A percentile compares a stretch with the other conserved stretches of the same genome.
Conservation (phyloP, 2,888 invertebrate genomes). For the Apodemia hepburni region DNA sequence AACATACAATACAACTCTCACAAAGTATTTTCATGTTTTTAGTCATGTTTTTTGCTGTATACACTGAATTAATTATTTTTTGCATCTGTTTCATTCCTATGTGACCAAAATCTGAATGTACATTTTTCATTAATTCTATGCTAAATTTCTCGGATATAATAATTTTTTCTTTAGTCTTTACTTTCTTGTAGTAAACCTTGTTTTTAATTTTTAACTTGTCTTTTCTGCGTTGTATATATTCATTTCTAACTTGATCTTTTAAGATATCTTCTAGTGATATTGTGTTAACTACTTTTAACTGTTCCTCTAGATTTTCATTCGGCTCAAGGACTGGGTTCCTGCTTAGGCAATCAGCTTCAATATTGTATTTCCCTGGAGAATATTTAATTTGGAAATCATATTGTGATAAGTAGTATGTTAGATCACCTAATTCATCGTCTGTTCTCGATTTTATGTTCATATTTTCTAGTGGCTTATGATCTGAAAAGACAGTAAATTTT, state of each 20-base stretch:
- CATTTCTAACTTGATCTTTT: slow-evolving; percentile 28
- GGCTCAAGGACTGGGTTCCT: slow-evolving; percentile 29
- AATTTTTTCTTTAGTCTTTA: slow-evolving; percentile 27
- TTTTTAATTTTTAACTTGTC: slow-evolving; percentile 23
- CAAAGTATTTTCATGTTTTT: slow-evolving; percentile 27
- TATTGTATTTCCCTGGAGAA: slow-evolving; percentile 24
- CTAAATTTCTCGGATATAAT: slow-evolving; percentile 29
- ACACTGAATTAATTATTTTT: slow-evolving; percentile 25
- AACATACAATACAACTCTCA: slow-evolving; percentile 12
- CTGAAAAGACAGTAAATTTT: too few relatives aligned
- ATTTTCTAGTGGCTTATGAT: slow-evolving; percentile 19
- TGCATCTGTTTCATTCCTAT: slow-evolving; percentile 32
- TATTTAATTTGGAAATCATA: slow-evolving; percentile 24
- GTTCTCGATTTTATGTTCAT: slow-evolving; percentile 34
- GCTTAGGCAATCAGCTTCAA: slow-evolving; percentile 33
- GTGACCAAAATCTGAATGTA: slow-evolving; percentile 27
- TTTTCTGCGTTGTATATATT: slow-evolving; percentile 25
- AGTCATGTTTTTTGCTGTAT: slow-evolving; percentile 29
- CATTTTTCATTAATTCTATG: slow-evolving; percentile 24
- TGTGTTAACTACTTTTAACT: too few relatives aligned
- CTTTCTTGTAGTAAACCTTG: slow-evolving; percentile 28
- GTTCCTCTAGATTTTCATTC: slow-evolving; percentile 13
- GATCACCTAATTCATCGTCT: slow-evolving; percentile 35
- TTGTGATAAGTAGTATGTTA: slow-evolving; percentile 26
- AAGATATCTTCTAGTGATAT: slow-evolving; percentile 25